Evolutionary conservation across 2,888 invertebrate genomes (phyloP).

Genomic region (Tetragnatha montana): DNA sequence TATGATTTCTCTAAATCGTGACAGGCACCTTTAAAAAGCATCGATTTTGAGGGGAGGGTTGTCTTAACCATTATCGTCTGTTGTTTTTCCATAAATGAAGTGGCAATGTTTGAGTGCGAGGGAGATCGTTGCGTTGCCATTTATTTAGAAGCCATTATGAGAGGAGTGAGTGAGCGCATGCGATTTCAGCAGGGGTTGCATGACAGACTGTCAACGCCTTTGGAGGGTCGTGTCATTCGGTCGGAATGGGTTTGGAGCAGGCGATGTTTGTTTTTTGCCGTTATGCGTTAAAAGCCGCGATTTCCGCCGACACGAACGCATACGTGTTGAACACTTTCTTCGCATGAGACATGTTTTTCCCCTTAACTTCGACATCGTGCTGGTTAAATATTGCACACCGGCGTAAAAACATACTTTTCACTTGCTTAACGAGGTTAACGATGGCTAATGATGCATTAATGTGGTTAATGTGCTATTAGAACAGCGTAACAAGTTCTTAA

Average conservation of each 20-base stretch:
- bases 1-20: conserved; percentile 11
- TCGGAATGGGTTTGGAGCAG: background rate
- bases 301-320: background rate
- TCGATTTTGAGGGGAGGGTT: background rate
- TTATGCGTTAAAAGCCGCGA: background rate
- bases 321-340: background rate
- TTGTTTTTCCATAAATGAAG: conserved; percentile 8
- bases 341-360: no score
- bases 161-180: background rate
- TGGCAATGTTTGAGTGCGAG: background rate
- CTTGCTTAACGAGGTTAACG: no score
- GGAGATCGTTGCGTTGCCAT: background rate
- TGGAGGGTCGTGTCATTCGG: background rate
- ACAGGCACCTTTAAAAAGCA: background rate
- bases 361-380: no score
- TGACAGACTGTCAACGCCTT: background rate
- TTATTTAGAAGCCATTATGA: conserved; percentile 9
- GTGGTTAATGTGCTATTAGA: no score
- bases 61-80: background rate
- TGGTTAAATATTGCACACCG: no score
- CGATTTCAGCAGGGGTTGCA: background rate
- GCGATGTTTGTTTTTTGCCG: background rate
- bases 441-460: no score
- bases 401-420: no score
- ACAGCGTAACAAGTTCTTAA: no score